Conservation (phyloP, 1,140 invertebrate species). For the Meloidogyne exigua region DNA sequence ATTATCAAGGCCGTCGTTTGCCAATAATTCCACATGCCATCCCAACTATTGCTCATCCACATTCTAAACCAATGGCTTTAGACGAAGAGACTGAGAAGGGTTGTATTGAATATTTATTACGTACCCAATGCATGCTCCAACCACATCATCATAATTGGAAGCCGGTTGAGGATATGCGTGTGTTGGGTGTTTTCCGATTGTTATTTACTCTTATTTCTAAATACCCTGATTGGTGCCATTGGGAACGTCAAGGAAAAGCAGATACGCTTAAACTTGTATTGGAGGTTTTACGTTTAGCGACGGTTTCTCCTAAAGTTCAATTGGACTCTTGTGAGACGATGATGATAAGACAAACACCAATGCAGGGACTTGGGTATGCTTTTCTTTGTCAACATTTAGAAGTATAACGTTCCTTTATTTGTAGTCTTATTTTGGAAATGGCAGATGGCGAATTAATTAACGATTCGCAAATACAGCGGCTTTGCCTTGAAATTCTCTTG, state of each 20-base stretch:
- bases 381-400: neutral
- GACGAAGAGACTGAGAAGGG: conserved; percentile 33
- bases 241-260: conserved; percentile 22
- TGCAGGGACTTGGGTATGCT: conserved; percentile 31
- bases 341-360: conserved; percentile 28
- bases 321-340: conserved; percentile 44
- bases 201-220: conserved; percentile 33
- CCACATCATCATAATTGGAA: conserved; percentile 39
- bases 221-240: conserved; percentile 26
- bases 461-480: conserved; percentile 40
- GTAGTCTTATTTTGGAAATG: conserved; percentile 40
- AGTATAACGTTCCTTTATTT: conserved; percentile 26
- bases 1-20: neutral
- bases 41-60: conserved; percentile 23
- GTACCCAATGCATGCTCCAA: conserved; percentile 28
- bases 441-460: conserved; percentile 27
- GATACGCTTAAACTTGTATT: conserved; percentile 37
- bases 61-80: conserved; percentile 36
- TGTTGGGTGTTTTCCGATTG: conserved; percentile 31
- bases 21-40: conserved; percentile 31
- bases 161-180: conserved; percentile 34
- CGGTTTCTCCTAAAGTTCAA: conserved; percentile 46
- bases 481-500: conserved; percentile 38
- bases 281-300: conserved; percentile 43
- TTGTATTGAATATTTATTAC: conserved; percentile 32